A percentile compares a stretch with the other conserved stretches of the same genome.
phyloP scores from a whole-genome alignment of 2,888 invertebrate genomes.

The Melanostoma mellinum region DNA sequence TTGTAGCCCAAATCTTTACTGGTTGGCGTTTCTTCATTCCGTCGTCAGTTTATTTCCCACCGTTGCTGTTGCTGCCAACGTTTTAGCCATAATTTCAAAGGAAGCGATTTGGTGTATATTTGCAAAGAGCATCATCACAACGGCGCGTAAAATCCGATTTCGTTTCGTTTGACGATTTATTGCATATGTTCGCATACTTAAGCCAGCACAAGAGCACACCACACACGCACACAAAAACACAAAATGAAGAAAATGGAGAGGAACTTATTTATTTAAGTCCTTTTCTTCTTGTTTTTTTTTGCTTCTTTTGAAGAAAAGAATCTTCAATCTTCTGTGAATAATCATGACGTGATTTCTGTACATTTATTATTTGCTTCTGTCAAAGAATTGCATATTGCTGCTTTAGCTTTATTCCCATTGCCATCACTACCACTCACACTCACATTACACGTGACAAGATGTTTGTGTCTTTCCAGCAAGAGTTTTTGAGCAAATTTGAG shows the following conservation, averaged over 20 bases:
- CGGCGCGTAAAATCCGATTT: constrained; percentile 70
- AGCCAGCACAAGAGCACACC: constrained; percentile 47
- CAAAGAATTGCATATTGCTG: constrained; percentile 42
- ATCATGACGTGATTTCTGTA: constrained; percentile 65
- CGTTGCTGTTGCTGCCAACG: not conserved
- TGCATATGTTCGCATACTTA: constrained; percentile 68
- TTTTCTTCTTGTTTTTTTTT: not conserved
- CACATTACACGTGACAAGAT: not conserved
- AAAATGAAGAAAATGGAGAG: constrained; percentile 1
- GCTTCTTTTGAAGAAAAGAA: not conserved
- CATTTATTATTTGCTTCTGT: constrained; percentile 64
- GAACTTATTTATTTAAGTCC: constrained; percentile 26
- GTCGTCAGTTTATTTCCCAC: not conserved
- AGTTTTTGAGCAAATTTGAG: constrained; percentile 35
- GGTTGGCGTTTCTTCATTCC: constrained; percentile 4
- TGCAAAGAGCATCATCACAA: constrained; percentile 64
- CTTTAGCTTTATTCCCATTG: not conserved
- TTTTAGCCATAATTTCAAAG: constrained; percentile 38
- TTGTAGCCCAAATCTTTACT: constrained; percentile 11
- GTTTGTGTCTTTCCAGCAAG: not conserved
- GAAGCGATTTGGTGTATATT: constrained; percentile 45
- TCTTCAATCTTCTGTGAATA: constrained; percentile 65
- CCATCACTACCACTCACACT: not conserved
- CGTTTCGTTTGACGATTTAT: constrained; percentile 72
- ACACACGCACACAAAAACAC: constrained; percentile 15